Evolutionary conservation across 2,113 vertebrate genomes (phyloP), one percentile per base, ranked within the genome.

Genomic region (Donacobius atricapilla): DNA sequence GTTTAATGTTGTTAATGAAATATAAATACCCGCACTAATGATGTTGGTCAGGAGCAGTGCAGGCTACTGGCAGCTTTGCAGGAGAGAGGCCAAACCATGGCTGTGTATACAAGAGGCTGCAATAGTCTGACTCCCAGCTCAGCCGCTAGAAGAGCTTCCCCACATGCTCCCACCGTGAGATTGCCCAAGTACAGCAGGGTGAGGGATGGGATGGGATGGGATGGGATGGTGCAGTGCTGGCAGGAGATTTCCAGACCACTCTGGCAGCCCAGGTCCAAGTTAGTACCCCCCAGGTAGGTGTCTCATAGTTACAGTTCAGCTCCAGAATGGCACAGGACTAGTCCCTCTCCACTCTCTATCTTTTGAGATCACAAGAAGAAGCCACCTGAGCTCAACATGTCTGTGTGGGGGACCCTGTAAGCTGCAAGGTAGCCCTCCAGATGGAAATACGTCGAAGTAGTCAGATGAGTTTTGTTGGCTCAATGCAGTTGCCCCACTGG

Each of bases 1-100:
- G 98, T 97, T 98, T 98, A 97, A 98, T 98, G 98, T 96, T 94
- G 98, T 98, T 98, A 98, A 98, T 98, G 98, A 98, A 98, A 98
- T 98, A 98, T 98, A 98, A 98, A 98, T 98, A 98, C 97, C 97
- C 97, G 10, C 93, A 89, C 98, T 98, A 98, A 98, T 98, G 98
- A 98, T 98, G 98, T 98, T 96, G 98, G 98, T 98, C 98, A 98
- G 98, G 92, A 98, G 98, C 98, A 97, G 96, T 93, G 92, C 92
- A 98, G 98, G 98, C 98, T 97, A 97, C 95, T 92, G 96, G 97
- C 97, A 91, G 97, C 97, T 97, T 51, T 81, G 95, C 96, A 98
- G 97, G 95, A 97, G 94, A 97, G 97, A 98, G 97, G 82, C 97
- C 93, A 96, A 97, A 94, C 95, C 97, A 72, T 95, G 92, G 73